Percentiles rank a stretch among this genome's conserved stretches.
Conservation (phyloP, 2,888 invertebrate species). For the Mechanitis mazaeus region DNA sequence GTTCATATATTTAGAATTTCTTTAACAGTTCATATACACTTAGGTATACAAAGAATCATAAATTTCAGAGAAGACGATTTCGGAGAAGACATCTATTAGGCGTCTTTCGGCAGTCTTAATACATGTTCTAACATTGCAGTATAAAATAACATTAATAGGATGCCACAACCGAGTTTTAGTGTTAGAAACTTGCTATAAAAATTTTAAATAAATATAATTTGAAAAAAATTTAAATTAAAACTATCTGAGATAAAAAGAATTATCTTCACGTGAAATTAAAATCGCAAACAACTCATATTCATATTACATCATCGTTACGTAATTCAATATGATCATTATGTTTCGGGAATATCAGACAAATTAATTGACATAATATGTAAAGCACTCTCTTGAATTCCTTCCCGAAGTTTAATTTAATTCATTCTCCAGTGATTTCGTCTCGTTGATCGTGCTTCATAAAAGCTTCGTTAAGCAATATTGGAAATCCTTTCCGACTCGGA, state of each 20-base stretch:
- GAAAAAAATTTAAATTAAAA: slow-evolving; percentile 1
- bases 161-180: too few relatives aligned
- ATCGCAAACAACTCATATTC: too few relatives aligned
- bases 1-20: neutral
- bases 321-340: too few relatives aligned
- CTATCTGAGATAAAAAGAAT: neutral
- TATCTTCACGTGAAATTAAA: too few relatives aligned
- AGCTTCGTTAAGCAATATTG: slow-evolving; percentile 25
- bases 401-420: slow-evolving; percentile 17
- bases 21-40: too few relatives aligned
- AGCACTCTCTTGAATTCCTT: slow-evolving; percentile 14
- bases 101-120: too few relatives aligned
- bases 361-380: slow-evolving; percentile 16
- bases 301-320: neutral
- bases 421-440: slow-evolving; percentile 19
- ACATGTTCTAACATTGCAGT: too few relatives aligned
- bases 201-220: neutral
- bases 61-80: too few relatives aligned
- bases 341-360: slow-evolving; percentile 12
- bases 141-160: too few relatives aligned
- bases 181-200: too few relatives aligned
- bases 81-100: too few relatives aligned
- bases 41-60: too few relatives aligned
- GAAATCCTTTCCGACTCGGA: slow-evolving; percentile 19
- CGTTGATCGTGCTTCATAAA: slow-evolving; percentile 18